phyloP scores from a whole-genome alignment of 2,113 vertebrate species.

The Gyps fulvus region DNA sequence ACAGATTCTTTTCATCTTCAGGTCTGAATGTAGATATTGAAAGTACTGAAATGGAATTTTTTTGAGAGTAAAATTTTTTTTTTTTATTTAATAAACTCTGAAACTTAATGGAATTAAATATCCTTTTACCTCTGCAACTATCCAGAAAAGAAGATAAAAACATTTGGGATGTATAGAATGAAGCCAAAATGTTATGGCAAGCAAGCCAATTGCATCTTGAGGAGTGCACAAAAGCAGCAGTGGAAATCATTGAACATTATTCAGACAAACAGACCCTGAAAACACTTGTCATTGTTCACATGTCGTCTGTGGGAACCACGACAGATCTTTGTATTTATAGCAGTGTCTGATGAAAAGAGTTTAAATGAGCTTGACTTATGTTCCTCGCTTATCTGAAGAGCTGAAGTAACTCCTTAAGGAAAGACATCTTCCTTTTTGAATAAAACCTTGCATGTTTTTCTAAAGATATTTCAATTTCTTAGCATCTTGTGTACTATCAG shows the following conservation, averaged over 20 bases:
- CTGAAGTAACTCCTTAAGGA: background rate
- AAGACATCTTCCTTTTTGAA: background rate
- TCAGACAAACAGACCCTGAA: background rate
- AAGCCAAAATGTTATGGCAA: background rate
- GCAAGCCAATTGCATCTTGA: background rate
- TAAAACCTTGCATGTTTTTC: background rate
- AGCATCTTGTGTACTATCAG: background rate
- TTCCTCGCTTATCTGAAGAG: background rate
- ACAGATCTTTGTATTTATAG: background rate
- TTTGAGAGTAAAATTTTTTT: background rate
- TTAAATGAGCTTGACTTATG: background rate
- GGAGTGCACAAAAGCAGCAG: background rate
- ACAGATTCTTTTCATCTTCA: background rate
- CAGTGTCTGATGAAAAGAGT: background rate
- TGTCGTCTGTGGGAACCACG: background rate
- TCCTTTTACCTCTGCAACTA: background rate
- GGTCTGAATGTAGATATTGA: background rate
- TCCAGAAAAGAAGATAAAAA: background rate
- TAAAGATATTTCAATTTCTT: background rate
- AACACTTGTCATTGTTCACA: background rate
- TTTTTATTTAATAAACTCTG: background rate
- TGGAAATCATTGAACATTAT: background rate
- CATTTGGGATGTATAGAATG: background rate
- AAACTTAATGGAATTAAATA: background rate
- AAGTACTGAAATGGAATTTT: background rate